Percentiles rank a stretch among this genome's conserved stretches.
Conservation (phyloP, 2,797 vertebrate genomes). For the Amblyraja radiata region DNA sequence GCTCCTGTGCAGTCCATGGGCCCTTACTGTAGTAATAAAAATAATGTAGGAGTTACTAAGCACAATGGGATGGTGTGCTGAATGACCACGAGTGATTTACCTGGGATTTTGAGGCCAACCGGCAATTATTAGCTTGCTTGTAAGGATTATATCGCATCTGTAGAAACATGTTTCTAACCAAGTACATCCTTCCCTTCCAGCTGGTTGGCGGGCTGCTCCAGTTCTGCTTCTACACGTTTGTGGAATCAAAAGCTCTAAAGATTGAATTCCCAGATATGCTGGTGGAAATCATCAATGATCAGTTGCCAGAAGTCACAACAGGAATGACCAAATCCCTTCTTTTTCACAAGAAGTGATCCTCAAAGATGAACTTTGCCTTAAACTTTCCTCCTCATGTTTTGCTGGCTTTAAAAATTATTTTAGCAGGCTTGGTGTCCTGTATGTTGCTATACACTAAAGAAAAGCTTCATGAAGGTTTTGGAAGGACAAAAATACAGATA, state of each 20-base stretch:
- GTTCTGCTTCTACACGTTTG: conserved; percentile 99
- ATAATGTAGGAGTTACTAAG: not conserved
- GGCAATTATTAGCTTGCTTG: not conserved
- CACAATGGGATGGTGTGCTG: not conserved
- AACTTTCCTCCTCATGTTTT: conserved; percentile 63
- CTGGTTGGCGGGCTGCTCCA: conserved; percentile 89
- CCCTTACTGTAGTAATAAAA: not conserved
- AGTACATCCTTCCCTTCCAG: conserved; percentile 56
- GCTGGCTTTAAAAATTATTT: conserved; percentile 75
- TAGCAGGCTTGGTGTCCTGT: conserved; percentile 74
- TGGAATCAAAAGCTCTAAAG: conserved; percentile 95
- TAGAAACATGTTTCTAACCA: conserved; percentile 12
- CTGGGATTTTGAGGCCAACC: not conserved
- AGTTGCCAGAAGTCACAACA: conserved; percentile 98
- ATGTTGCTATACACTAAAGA: conserved; percentile 61
- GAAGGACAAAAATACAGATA: conserved; percentile 72
- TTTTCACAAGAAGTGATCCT: conserved; percentile 96
- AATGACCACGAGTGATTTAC: not conserved
- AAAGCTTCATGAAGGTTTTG: conserved; percentile 70
- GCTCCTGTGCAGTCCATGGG: not conserved
- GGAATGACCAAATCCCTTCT: conserved; percentile 91
- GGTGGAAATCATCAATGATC: conserved; percentile 98
- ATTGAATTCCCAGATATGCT: conserved; percentile 99
- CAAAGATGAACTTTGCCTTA: conserved; percentile 70
- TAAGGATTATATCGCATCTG: not conserved